These are phyloP conservation scores for Baccha elongata DNA, from an alignment of 2,888 invertebrate species.

Conservation along the genomic window DNA sequence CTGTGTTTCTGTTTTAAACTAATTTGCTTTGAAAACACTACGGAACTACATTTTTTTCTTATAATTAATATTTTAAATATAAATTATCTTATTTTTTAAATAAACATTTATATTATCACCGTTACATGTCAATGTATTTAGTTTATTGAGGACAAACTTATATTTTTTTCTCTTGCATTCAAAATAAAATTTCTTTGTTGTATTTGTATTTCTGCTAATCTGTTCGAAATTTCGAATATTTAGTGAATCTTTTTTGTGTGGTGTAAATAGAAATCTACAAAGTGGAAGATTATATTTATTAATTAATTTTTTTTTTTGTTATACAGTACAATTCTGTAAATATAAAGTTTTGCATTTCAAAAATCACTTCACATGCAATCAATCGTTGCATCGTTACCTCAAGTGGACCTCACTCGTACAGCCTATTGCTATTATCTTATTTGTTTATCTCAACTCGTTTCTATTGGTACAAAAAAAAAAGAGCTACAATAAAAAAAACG, in stretches of 20 bases:
- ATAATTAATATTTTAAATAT: conserved; percentile 22
- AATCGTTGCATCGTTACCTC: conserved; percentile 52
- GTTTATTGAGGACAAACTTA: conserved; percentile 34
- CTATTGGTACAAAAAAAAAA: conserved; percentile 5
- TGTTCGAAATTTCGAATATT: conserved; percentile 14
- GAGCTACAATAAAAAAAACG: conserved; percentile 13
- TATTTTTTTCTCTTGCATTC: conserved; percentile 6
- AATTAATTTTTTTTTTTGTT: not conserved
- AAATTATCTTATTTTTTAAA: conserved; percentile 48
- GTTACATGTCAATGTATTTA: conserved; percentile 55
- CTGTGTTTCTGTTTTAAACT: conserved; percentile 10
- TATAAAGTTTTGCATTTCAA: conserved; percentile 7
- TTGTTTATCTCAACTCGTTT: not conserved
- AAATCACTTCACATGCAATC: conserved; percentile 10
- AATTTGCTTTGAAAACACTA: conserved; percentile 51
- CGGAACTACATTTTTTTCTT: conserved; percentile 39
- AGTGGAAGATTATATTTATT: conserved; percentile 37
- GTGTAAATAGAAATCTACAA: conserved; percentile 42
- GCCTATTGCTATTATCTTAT: conserved; percentile 8
- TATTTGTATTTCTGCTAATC: conserved; percentile 14
- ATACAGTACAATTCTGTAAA: conserved; percentile 3
- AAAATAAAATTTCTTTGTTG: conserved; percentile 21
- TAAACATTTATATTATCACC: conserved; percentile 56
- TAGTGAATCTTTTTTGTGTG: conserved; percentile 13
- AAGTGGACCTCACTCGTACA: conserved; percentile 22